These are phyloP conservation scores for Poecilobothrus nobilitatus DNA, from an alignment of 2,888 invertebrate species.

Conservation along the genomic window DNA sequence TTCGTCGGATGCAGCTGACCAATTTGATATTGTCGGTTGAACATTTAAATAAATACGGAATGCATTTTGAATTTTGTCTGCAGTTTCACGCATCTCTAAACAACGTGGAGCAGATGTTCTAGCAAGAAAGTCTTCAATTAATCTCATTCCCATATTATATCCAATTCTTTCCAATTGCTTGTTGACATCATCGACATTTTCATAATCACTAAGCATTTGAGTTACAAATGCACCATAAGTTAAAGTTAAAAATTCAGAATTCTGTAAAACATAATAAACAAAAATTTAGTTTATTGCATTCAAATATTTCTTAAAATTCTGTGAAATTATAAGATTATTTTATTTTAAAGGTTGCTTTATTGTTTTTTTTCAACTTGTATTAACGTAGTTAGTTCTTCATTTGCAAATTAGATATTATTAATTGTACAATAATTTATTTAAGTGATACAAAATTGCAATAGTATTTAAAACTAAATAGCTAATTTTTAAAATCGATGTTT, in stretches of 20 bases:
- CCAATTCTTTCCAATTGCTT: conserved; percentile 92
- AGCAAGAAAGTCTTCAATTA: conserved; percentile 96
- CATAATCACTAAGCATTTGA: conserved; percentile 92
- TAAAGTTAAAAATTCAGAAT: conserved; percentile 90
- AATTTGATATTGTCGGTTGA: conserved; percentile 85
- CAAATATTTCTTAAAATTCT: too few relatives aligned
- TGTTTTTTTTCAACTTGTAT: too few relatives aligned
- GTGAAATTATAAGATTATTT: background rate
- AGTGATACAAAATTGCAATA: too few relatives aligned
- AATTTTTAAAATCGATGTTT: too few relatives aligned
- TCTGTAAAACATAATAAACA: conserved; percentile 48
- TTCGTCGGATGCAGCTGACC: conserved; percentile 91
- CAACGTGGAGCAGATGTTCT: conserved; percentile 83
- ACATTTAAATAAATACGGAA: conserved; percentile 79
- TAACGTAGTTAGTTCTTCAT: too few relatives aligned
- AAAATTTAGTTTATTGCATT: too few relatives aligned
- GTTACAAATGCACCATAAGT: conserved; percentile 97
- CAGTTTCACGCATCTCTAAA: conserved; percentile 91
- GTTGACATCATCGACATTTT: conserved; percentile 95
- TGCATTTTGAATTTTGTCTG: conserved; percentile 83
- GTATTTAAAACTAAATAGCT: too few relatives aligned
- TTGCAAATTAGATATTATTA: too few relatives aligned
- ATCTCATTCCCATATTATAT: conserved; percentile 94
- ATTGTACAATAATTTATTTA: too few relatives aligned
- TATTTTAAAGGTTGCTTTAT: background rate